Conservation (phyloP, 2,113 vertebrate genomes). For the Puntigrus tetrazona region DNA sequence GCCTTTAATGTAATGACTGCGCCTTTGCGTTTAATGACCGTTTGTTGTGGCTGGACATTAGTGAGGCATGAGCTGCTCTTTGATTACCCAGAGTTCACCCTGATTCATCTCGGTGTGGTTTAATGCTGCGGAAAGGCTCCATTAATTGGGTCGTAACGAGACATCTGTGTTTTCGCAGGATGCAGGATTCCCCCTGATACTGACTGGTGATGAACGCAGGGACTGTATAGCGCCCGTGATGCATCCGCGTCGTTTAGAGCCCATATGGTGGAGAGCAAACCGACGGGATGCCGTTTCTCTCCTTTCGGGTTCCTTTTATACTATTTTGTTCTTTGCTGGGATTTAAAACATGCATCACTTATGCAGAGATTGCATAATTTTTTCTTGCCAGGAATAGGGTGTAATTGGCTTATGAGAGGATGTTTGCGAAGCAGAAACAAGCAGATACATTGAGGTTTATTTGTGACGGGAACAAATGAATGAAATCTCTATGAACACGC, state of each 20-base stretch:
- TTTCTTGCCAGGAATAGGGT: background rate
- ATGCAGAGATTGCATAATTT: background rate
- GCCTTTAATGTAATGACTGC: background rate
- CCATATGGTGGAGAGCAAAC: background rate
- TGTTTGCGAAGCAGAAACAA: background rate
- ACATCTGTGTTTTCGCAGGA: background rate
- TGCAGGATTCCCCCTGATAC: background rate
- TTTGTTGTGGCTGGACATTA: constrained; percentile 31
- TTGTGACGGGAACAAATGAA: background rate
- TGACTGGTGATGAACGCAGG: background rate
- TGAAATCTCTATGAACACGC: background rate
- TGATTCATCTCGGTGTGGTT: constrained; percentile 24
- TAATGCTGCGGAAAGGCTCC: background rate
- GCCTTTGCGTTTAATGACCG: background rate
- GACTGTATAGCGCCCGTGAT: background rate
- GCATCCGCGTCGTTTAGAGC: background rate
- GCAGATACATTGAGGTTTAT: background rate
- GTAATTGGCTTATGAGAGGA: too few species aligned
- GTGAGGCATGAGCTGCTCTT: constrained; percentile 42
- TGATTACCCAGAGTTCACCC: constrained; percentile 39
- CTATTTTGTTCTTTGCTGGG: background rate
- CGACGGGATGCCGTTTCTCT: background rate
- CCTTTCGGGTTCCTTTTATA: background rate
- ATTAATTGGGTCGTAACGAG: background rate
- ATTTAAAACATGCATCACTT: background rate